These are phyloP conservation scores for Hippocampus abdominalis DNA, from an alignment of 2,113 vertebrate genomes.

Conservation along the genomic window DNA sequence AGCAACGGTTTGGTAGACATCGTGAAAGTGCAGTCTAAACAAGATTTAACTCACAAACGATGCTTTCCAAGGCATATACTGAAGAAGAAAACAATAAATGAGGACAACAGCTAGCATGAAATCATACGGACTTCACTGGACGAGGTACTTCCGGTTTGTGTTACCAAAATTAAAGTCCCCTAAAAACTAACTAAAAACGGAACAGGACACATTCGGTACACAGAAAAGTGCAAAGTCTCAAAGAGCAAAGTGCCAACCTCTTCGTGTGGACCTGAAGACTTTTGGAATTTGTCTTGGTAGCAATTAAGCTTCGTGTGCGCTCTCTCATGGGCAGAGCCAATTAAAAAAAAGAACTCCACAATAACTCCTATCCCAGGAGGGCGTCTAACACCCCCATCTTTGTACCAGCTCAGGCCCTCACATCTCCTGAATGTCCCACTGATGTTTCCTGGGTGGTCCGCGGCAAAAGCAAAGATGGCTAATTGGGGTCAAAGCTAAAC, in stretches of 20 bases:
- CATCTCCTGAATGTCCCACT: background rate
- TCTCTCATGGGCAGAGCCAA: conserved; percentile 20
- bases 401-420: background rate
- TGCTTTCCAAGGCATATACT: too few species aligned
- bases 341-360: conserved; percentile 20
- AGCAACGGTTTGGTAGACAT: too few species aligned
- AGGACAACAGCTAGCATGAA: too few species aligned
- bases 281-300: background rate
- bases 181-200: too few species aligned
- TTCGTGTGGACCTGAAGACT: background rate
- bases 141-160: too few species aligned
- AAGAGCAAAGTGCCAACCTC: background rate
- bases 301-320: background rate
- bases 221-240: too few species aligned
- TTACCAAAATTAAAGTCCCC: too few species aligned
- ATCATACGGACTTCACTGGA: too few species aligned
- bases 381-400: conserved; percentile 31
- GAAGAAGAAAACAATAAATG: too few species aligned
- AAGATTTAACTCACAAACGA: too few species aligned
- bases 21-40: too few species aligned
- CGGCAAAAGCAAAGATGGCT: background rate
- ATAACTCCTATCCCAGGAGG: conserved; percentile 35
- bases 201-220: too few species aligned
- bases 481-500: conserved; percentile 29
- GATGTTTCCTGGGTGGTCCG: conserved; percentile 50